Base-by-base conservation (phyloP, 2,888 invertebrate genomes). In the Chydorus sphaericus region DNA sequence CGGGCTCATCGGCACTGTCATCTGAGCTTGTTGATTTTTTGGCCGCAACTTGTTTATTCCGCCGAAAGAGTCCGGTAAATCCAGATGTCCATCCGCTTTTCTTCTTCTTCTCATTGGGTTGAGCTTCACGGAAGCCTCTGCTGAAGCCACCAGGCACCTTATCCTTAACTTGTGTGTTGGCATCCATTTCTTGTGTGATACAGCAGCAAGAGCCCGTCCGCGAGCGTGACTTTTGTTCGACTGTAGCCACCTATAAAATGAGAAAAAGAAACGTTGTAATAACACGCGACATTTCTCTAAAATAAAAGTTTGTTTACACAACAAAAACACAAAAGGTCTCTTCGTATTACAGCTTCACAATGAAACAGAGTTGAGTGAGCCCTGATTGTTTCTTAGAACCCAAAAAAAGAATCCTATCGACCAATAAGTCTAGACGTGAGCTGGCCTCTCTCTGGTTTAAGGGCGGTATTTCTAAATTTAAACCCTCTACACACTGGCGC, bases 81-180 rank as follows among this genome's bases (percentile, higher is more conserved):
- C n/a, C n/a, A n/a, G n/a, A n/a, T n/a, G n/a, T 36, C 52, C 52
- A 52, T 31, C 52, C 52, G 36, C 31, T 20, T 37, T 37, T 36
- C 26, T 52, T 52, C 36, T 52, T 52, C 23, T 52, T 52, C 23
- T 52, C 20, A 7, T 39, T 23, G n/a, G n/a, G 16, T 7, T n/a
- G 8, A n/a, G 6, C n/a, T 52, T 6, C 23, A 23, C 18, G 29
- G 10, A n/a, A 28, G 30, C 7, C 4, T 16, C 18, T 51, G 51
- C 11, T 30, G 6, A 2, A 18, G 30, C 16, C 18, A 5, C 18
- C 31, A 3, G 36, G 36, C 8, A 33, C 52, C 23, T 30, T 16
- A 23, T 26, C 28, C n/a, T n/a, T n/a, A n/a, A n/a, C n/a, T n/a
- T n/a, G n/a, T n/a, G n/a, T n/a, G n/a, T n/a, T n/a, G n/a, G n/a